Evolutionary conservation across 2,888 invertebrate species (phyloP), one percentile per base, ranked within the genome.

Genomic region (Eupithecia insigniata): DNA sequence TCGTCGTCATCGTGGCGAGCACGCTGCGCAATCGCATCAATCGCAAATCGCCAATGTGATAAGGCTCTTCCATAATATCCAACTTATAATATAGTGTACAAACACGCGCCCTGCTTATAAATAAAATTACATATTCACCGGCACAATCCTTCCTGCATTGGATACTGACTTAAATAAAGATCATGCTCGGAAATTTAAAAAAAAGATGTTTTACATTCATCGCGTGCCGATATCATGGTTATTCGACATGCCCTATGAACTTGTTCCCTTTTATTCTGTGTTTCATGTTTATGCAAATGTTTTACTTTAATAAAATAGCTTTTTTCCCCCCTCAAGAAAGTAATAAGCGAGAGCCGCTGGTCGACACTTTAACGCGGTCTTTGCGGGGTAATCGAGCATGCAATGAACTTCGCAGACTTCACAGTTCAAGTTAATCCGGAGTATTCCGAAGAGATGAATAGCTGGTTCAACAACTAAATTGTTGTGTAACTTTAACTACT

Each of bases 341-440:
- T 60, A 69, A 67, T 69, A 36, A 36, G 18, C 55, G 34, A 55
- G 55, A 66, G 68, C 46, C 34, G 18, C 36, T 58, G 71, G 76
- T 73, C 75, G 78, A 75, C 71, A 70, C 75, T 69, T 69, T 74
- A 67, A 43, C 66, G 39, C 58, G 68, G 71, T 74, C 81, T 83
- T 83, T 82, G 78, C 76, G 78, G 78, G 80, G 81, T 86, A 87
- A 86, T 84, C 86, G 83, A 83, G 84, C 86, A 79, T 85, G 80
- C 82, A 81, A 81, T 79, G 74, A 82, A 81, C 82, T 80, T 81
- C 73, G 71, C 76, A 81, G 78, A 79, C 81, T 81, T 81, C 72
- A 71, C 75, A 80, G 77, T 76, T 76, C 77, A 73, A 78, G 69
- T 73, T 76, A 70, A 73, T 70, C 70, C 64, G 60, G 71, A 73